A percentile compares a stretch with the other conserved stretches of the same genome.
These are phyloP conservation scores for Volucella inflata DNA, from an alignment of 2,888 invertebrate species.

Conservation along the genomic window DNA sequence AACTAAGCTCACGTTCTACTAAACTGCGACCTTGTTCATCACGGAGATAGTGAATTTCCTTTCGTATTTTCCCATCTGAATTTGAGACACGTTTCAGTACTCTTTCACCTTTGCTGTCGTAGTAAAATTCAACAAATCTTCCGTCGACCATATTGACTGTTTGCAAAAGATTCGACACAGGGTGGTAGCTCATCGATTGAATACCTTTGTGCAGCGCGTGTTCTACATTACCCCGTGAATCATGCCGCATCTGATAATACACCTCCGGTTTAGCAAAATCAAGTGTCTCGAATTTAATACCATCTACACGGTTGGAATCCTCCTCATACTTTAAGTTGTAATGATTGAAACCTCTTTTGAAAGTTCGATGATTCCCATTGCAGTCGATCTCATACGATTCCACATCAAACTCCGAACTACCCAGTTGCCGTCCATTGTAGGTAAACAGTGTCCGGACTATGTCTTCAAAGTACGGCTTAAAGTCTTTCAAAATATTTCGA, in stretches of 20 bases:
- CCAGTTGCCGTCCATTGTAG: conserved; percentile 40
- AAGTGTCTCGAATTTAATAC: conserved; percentile 17
- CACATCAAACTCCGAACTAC: conserved; percentile 50
- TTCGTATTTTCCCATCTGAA: conserved; percentile 1
- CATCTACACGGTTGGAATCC: conserved; percentile 28
- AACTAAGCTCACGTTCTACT: conserved; percentile 44
- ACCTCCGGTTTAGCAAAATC: conserved; percentile 3
- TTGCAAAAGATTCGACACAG: conserved; percentile 47
- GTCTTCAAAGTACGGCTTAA: background rate
- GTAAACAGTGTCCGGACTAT: conserved; percentile 36
- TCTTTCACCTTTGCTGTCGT: conserved; percentile 48
- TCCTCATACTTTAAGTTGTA: conserved; percentile 50
- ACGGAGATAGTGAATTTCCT: conserved; percentile 50
- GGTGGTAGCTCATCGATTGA: conserved; percentile 70
- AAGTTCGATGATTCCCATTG: conserved; percentile 68
- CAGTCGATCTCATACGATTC: conserved; percentile 63
- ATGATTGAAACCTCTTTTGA: conserved; percentile 55
- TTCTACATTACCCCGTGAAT: conserved; percentile 71
- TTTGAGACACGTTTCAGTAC: conserved; percentile 25
- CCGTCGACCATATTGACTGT: conserved; percentile 28
- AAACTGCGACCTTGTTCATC: conserved; percentile 42
- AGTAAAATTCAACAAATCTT: conserved; percentile 23
- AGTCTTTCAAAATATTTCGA: conserved; percentile 16
- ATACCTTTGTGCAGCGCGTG: conserved; percentile 73
- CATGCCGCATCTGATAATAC: conserved; percentile 54